phyloP scores from a whole-genome alignment of 2,113 vertebrate species.

The Myanophis thanlyinensis region DNA sequence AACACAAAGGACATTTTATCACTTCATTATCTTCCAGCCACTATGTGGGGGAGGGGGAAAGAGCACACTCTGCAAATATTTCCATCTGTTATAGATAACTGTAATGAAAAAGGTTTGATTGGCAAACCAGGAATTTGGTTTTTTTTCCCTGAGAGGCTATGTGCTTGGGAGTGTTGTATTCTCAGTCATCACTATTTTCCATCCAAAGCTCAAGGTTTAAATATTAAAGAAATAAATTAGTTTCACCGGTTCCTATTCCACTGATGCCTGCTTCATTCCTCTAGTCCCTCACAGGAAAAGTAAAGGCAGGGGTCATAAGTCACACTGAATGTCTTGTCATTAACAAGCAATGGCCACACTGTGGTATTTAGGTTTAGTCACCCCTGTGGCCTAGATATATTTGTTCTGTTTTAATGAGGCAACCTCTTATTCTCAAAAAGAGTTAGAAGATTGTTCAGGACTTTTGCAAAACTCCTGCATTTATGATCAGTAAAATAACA shows the following conservation, averaged over 20 bases:
- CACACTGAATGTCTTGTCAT: background rate
- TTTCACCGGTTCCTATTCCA: background rate
- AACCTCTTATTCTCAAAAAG: background rate
- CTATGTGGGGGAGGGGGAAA: background rate
- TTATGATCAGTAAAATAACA: background rate
- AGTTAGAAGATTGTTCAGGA: background rate
- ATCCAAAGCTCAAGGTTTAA: background rate
- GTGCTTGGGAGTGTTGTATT: background rate
- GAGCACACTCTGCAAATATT: background rate
- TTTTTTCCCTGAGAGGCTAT: background rate
- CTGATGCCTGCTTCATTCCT: background rate
- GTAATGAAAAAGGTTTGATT: background rate
- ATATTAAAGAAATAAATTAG: background rate
- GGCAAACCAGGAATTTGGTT: background rate
- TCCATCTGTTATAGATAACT: background rate
- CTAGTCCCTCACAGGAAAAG: background rate
- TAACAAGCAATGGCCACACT: background rate
- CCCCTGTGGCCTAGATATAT: background rate
- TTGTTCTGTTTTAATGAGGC: background rate
- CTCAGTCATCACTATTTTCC: background rate
- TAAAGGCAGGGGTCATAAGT: background rate
- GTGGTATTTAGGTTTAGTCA: background rate
- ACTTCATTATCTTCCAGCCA: background rate
- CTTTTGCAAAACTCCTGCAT: background rate
- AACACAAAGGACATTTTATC: background rate